Percentiles rank a stretch among this genome's conserved stretches.
Conservation (phyloP, 2,888 invertebrate genomes). For the Chaetoderma sp. region DNA sequence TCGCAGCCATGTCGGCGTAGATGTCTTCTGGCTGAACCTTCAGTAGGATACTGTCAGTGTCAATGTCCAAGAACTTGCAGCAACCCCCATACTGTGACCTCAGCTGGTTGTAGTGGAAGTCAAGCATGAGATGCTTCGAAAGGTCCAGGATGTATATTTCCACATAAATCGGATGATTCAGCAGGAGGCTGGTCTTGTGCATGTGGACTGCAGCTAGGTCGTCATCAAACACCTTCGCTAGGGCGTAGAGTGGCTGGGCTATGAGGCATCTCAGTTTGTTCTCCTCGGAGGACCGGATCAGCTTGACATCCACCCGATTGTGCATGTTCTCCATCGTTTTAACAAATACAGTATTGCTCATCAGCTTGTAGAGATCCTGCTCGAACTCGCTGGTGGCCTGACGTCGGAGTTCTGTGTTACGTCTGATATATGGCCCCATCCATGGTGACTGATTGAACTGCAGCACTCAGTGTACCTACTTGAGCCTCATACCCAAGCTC, state of each 20-base stretch:
- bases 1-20: too few species aligned
- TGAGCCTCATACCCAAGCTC: too few species aligned
- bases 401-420: background rate
- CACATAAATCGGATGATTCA: too few species aligned
- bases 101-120: background rate
- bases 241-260: background rate
- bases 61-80: background rate
- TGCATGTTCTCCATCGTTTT: background rate
- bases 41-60: background rate
- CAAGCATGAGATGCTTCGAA: background rate
- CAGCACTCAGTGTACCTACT: too few species aligned
- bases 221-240: background rate
- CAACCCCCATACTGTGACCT: background rate
- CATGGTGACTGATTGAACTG: background rate
- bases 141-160: background rate
- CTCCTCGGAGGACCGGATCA: background rate
- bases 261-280: background rate
- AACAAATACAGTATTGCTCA: background rate
- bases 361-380: background rate
- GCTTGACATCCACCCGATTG: background rate
- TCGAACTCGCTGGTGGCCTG: background rate
- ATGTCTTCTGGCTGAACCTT: too few species aligned
- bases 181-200: background rate
- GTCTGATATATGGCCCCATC: background rate
- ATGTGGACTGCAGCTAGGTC: background rate